Conservation (phyloP, 2,888 invertebrate species). For the Onchidella celtica region DNA sequence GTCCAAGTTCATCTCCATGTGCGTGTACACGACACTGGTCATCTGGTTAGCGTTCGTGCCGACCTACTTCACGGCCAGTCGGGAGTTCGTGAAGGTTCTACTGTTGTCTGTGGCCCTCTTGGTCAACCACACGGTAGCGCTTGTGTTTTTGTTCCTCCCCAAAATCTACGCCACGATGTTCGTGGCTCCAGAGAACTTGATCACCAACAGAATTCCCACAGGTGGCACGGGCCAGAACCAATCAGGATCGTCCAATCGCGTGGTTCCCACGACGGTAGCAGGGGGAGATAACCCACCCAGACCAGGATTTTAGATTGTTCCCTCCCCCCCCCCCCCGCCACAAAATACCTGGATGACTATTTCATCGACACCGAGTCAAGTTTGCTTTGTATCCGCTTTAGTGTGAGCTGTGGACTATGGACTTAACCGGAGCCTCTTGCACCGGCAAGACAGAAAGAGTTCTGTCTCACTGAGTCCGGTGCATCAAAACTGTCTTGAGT, state of each 20-base stretch:
- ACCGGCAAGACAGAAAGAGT: too few species aligned
- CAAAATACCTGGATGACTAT: too few species aligned
- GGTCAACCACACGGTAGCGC: slow-evolving; percentile 59
- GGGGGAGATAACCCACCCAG: too few species aligned
- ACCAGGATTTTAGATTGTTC: too few species aligned
- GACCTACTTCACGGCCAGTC: too few species aligned
- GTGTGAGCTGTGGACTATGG: too few species aligned
- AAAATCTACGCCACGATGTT: slow-evolving; percentile 58
- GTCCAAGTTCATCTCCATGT: slow-evolving; percentile 70
- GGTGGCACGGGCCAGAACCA: not conserved
- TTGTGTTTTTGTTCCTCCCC: slow-evolving; percentile 59
- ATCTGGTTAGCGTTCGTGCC: slow-evolving; percentile 71
- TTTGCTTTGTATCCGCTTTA: too few species aligned
- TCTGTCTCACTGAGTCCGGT: too few species aligned
- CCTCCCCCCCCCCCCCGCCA: too few species aligned
- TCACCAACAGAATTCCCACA: not conserved
- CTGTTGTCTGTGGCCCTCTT: slow-evolving; percentile 57
- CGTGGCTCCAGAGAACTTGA: slow-evolving; percentile 31
- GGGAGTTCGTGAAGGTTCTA: slow-evolving; percentile 52
- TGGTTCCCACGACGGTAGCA: not conserved
- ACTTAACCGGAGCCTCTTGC: too few species aligned
- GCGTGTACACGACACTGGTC: slow-evolving; percentile 70
- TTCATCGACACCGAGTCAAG: too few species aligned
- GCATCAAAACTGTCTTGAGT: too few species aligned
- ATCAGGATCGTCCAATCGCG: not conserved